Percentiles rank a stretch among this genome's conserved stretches.
Conservation (phyloP, 2,888 invertebrate genomes). For the Melanotus villosus region DNA sequence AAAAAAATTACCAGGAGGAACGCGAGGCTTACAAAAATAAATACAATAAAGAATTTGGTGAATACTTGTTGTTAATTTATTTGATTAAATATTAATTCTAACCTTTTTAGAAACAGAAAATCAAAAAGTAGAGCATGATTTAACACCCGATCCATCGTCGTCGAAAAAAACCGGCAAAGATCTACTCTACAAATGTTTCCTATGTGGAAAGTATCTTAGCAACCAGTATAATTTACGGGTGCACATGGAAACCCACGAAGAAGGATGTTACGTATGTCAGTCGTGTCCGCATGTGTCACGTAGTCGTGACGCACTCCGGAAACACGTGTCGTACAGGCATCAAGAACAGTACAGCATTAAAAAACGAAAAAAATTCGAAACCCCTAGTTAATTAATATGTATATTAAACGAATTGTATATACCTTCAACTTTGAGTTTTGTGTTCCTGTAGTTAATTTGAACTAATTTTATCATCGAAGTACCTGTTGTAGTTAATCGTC, state of each 20-base stretch:
- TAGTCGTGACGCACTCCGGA: conserved; percentile 88
- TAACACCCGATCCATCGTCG: not conserved
- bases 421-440: not conserved
- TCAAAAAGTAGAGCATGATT: not conserved
- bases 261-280: conserved; percentile 88
- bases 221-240: conserved; percentile 93
- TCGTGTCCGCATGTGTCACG: conserved; percentile 91
- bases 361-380: conserved; percentile 64
- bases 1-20: not conserved
- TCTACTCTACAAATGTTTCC: conserved; percentile 75
- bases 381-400: not conserved
- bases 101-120: conserved; percentile 4
- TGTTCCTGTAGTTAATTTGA: not conserved
- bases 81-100: too few species aligned
- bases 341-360: conserved; percentile 72
- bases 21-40: not conserved
- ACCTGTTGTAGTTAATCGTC: too few species aligned
- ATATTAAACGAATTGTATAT: not conserved
- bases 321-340: conserved; percentile 91
- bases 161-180: conserved; percentile 34
- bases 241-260: conserved; percentile 93
- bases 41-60: not conserved
- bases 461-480: too few species aligned
- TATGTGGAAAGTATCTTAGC: conserved; percentile 90
- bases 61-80: too few species aligned